Percentiles rank a stretch among this genome's conserved stretches.
These are phyloP conservation scores for Hoplodrina blanda DNA, from an alignment of 2,888 invertebrate genomes.

Conservation along the genomic window DNA sequence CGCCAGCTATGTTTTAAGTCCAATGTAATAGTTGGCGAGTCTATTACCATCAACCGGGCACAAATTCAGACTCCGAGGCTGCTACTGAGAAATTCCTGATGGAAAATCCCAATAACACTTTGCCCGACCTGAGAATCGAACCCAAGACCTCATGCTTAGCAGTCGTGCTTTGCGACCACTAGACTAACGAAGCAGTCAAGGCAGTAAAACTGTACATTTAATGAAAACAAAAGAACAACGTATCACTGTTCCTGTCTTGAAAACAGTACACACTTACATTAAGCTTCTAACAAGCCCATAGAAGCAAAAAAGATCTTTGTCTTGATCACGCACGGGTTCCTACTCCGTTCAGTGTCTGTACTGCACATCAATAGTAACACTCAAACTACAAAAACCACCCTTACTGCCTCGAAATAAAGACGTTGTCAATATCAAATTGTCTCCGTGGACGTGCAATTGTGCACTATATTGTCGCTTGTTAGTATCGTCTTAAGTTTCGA, in stretches of 20 bases:
- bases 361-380: background rate
- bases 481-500: no score
- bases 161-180: no score
- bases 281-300: slow-evolving; percentile 28
- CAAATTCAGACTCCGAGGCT: no score
- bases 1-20: no score
- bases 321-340: slow-evolving; percentile 38
- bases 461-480: slow-evolving; percentile 15
- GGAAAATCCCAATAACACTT: no score
- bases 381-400: background rate
- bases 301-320: slow-evolving; percentile 43
- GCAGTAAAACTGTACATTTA: no score
- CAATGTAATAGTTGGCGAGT: no score
- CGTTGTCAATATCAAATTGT: background rate
- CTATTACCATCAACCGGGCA: no score
- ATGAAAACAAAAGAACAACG: slow-evolving; percentile 20
- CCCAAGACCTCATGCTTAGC: no score
- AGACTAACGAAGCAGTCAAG: no score
- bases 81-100: no score
- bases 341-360: background rate
- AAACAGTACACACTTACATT: background rate
- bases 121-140: no score
- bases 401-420: background rate
- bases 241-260: background rate
- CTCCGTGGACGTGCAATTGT: background rate